Conservation (phyloP, 2,797 vertebrate genomes). For the Distichodus sexfasciatus region DNA sequence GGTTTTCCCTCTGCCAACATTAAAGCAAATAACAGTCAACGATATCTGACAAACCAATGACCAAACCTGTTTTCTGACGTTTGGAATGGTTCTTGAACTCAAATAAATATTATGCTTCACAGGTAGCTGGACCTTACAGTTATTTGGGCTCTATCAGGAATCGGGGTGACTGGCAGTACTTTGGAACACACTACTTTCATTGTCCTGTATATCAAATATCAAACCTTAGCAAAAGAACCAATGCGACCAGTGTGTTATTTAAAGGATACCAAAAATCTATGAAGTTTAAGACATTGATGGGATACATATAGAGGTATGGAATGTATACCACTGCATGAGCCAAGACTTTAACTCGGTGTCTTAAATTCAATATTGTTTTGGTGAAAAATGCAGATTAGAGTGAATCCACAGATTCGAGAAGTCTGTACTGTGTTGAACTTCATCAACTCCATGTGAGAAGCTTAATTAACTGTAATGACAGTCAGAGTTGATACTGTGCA, state of each 20-base stretch:
- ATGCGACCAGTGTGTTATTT: no score
- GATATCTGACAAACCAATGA: conserved; percentile 4
- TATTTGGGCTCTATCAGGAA: background rate
- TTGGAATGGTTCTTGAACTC: background rate
- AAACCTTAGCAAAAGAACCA: no score
- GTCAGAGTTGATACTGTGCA: background rate
- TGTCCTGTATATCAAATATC: no score
- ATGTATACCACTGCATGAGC: no score
- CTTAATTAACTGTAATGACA: background rate
- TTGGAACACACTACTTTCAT: background rate
- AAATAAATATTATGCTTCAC: no score
- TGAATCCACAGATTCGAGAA: background rate
- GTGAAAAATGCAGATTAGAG: no score
- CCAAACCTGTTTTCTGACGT: background rate
- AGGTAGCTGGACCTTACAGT: background rate
- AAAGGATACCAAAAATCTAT: no score
- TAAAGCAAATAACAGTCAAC: conserved; percentile 10
- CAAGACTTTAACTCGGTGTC: no score
- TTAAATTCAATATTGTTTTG: no score
- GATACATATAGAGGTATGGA: no score
- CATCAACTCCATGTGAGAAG: background rate
- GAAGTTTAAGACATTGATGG: no score
- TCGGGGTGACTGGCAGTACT: background rate
- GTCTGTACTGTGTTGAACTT: background rate
- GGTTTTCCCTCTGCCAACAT: conserved; percentile 9